These are phyloP conservation scores for Lamprologus sp. DNA, from an alignment of 2,113 vertebrate genomes.

Conservation along the genomic window DNA sequence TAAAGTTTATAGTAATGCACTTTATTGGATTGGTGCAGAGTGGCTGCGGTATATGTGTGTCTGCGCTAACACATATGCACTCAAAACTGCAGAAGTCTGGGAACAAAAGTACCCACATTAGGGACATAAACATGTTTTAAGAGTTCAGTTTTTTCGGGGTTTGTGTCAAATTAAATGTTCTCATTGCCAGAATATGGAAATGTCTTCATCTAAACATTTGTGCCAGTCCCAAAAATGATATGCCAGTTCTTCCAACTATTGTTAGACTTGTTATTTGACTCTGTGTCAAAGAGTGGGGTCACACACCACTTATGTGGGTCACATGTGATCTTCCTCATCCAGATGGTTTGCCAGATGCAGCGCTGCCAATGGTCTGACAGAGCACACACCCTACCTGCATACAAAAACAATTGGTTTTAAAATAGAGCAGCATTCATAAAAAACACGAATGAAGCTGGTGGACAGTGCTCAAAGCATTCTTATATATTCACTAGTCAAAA, in stretches of 20 bases:
- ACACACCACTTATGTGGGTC: conserved; percentile 49
- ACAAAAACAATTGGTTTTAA: conserved; percentile 23
- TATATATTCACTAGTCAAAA: background rate
- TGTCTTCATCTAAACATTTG: background rate
- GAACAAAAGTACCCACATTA: background rate
- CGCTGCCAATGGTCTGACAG: conserved; percentile 50
- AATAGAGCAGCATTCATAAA: background rate
- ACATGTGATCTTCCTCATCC: conserved; percentile 51
- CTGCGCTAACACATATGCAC: background rate
- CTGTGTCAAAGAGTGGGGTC: conserved; percentile 15
- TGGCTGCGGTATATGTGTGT: background rate
- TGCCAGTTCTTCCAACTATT: background rate
- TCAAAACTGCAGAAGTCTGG: background rate
- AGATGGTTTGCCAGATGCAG: conserved; percentile 65
- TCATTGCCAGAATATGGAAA: background rate
- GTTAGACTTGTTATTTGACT: background rate
- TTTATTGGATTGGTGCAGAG: background rate
- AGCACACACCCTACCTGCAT: conserved; percentile 35
- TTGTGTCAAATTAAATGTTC: background rate
- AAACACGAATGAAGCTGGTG: background rate
- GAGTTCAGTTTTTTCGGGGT: background rate
- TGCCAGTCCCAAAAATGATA: background rate
- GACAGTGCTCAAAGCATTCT: background rate
- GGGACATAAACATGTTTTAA: background rate
- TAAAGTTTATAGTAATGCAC: background rate